Base-by-base conservation (phyloP, 2,888 invertebrate species). In the Eupithecia vulgata region DNA sequence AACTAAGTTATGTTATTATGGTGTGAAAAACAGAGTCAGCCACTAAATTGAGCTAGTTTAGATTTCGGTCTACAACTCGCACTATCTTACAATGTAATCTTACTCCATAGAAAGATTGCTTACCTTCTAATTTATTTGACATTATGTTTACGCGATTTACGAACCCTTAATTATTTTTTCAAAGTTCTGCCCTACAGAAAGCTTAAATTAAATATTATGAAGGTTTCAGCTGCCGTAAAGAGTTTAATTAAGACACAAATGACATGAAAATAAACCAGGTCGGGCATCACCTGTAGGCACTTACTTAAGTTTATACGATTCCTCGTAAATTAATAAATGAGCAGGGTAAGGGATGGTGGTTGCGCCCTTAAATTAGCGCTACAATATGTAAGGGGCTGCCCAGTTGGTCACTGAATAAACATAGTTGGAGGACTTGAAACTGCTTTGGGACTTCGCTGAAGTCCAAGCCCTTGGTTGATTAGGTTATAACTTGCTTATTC, bases 231-330 rank as follows among this genome's bases (percentile, higher is more conserved):
- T 21, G 52, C 21, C 5, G 25, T 34, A 61, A 61, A 5, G 17
- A 61, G 30, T 30, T 30, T 61, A 34, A 61, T 61, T 61, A 15
- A 61, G 57, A 34, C 30, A 17, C 61, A 34, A 61, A 61, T 34
- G 17, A 8, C 61, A 17, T 65, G 8, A n/a, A 65, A 65, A 65
- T n/a, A 40, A n/a, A 65, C 40, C 65, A 37, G 12, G 62, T 35
- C 37, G 17, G 71, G 65, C 70, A 73, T 76, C 77, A 77, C 79
- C 79, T 77, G 78, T 35, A 75, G 67, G 73, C 71, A 74, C 72
- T 75, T 76, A 77, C 62, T 79, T 78, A 75, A 81, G 79, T 81
- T 81, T 80, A 78, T 78, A 78, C 77, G 77, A 78, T 77, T 80
- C 71, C 64, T 69, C 73, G 77, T 79, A 71, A 78, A 78, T 81